A percentile compares a stretch with the other conserved stretches of the same genome.
Conservation (phyloP, 1,140 invertebrate species). For the Formica selysi region DNA sequence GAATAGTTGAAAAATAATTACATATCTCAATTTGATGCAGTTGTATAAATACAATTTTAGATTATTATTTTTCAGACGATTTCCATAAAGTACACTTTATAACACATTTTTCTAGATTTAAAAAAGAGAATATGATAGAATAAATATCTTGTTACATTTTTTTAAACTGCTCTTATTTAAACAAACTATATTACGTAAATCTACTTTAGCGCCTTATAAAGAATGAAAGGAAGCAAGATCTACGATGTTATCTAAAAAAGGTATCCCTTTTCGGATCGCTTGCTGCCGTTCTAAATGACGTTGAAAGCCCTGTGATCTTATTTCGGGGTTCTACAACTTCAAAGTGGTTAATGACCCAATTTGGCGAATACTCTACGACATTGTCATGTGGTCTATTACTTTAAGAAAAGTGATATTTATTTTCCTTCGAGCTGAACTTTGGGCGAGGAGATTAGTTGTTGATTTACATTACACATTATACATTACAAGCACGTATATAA, state of each 20-base stretch:
- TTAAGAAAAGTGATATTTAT: constrained; percentile 16
- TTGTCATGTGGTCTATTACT: constrained; percentile 43
- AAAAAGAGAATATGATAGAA: too few species aligned
- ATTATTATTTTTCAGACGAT: too few species aligned
- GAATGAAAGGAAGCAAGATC: constrained; percentile 19
- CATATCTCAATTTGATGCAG: too few species aligned
- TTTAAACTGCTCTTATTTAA: not conserved
- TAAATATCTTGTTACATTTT: not conserved
- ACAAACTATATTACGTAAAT: not conserved
- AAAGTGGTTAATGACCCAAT: constrained; percentile 62
- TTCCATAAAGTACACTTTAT: too few species aligned
- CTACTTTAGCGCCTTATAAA: constrained; percentile 34
- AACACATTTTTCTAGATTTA: too few species aligned
- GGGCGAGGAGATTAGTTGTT: not conserved
- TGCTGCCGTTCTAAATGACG: constrained; percentile 36
- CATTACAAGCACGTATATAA: not conserved
- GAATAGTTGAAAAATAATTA: too few species aligned
- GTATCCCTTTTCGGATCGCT: constrained; percentile 16
- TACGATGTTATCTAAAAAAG: constrained; percentile 39
- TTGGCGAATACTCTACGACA: constrained; percentile 31
- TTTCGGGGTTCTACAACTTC: constrained; percentile 45
- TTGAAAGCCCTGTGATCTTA: constrained; percentile 48
- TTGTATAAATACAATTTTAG: too few species aligned
- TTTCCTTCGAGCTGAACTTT: constrained; percentile 3
- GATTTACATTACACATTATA: not conserved